Percentiles rank a stretch among this genome's conserved stretches.
These are phyloP conservation scores for Neoaliturus tenellus DNA, from an alignment of 2,888 invertebrate genomes.

Conservation along the genomic window DNA sequence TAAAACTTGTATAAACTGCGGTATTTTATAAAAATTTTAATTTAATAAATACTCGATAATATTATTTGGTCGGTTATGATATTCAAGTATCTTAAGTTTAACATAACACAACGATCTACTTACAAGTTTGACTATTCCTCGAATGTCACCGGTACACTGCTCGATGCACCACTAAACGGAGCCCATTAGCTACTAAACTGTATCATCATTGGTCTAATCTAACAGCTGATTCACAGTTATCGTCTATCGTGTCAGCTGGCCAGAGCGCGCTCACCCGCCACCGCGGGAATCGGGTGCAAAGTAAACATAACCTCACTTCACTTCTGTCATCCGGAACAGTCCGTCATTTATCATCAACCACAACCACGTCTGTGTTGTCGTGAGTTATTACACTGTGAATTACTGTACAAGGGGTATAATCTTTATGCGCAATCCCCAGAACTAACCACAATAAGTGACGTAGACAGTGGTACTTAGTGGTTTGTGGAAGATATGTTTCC, in stretches of 20 bases:
- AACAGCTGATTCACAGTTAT: constrained; percentile 21
- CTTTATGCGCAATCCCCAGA: background rate
- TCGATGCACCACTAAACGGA: background rate
- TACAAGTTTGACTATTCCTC: background rate
- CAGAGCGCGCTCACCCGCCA: background rate
- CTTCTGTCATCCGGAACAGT: too few relatives aligned
- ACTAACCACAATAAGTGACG: background rate
- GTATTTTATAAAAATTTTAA: too few relatives aligned
- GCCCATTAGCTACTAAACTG: constrained; percentile 14
- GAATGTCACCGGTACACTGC: background rate
- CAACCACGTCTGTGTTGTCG: background rate
- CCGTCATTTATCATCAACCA: too few relatives aligned
- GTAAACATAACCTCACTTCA: background rate
- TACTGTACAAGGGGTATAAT: background rate
- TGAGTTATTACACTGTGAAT: background rate
- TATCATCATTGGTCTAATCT: constrained; percentile 23
- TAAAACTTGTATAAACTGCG: too few relatives aligned
- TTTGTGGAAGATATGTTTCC: background rate
- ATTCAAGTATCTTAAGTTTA: too few relatives aligned
- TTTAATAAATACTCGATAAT: too few relatives aligned
- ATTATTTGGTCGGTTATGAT: too few relatives aligned
- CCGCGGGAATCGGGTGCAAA: background rate
- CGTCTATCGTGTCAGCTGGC: background rate
- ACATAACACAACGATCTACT: background rate
- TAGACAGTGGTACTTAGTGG: background rate